Percentiles rank a stretch among this genome's conserved stretches.
These are phyloP conservation scores for Helicoverpa zea DNA, from an alignment of 1,140 invertebrate species.

Conservation along the genomic window DNA sequence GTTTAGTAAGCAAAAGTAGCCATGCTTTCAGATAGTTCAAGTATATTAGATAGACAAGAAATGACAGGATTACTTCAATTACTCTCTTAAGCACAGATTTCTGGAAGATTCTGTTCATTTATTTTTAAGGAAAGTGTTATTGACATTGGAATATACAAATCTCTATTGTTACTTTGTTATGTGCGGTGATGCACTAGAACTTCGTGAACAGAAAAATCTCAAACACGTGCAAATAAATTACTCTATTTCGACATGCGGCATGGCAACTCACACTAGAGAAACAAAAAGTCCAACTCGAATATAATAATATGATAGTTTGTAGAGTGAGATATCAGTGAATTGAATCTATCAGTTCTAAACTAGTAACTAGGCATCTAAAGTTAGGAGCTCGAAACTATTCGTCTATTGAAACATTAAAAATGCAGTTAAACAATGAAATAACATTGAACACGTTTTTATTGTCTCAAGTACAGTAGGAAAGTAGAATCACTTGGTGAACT, in stretches of 20 bases:
- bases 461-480: conserved; percentile 76
- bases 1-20: conserved; percentile 64
- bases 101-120: conserved; percentile 48
- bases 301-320: conserved; percentile 61
- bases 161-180: conserved; percentile 32
- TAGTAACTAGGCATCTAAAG: conserved; percentile 65
- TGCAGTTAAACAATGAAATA: conserved; percentile 75
- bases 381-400: conserved; percentile 57
- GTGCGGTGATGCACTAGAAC: conserved; percentile 41
- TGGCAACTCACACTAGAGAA: conserved; percentile 72
- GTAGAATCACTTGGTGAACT: conserved; percentile 74
- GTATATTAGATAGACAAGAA: conserved; percentile 49
- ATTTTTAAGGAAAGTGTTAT: conserved; percentile 29
- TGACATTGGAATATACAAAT: conserved; percentile 14
- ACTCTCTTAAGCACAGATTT: conserved; percentile 42
- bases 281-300: conserved; percentile 65
- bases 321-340: conserved; percentile 72
- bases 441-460: conserved; percentile 67
- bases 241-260: conserved; percentile 79
- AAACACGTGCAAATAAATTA: conserved; percentile 77
- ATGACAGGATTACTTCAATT: conserved; percentile 30
- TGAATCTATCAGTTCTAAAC: conserved; percentile 73
- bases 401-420: conserved; percentile 72
- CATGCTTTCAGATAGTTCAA: conserved; percentile 63
- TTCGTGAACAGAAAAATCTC: conserved; percentile 54